Conservation (phyloP, 2,113 vertebrate genomes). For the Xerus inauris region DNA sequence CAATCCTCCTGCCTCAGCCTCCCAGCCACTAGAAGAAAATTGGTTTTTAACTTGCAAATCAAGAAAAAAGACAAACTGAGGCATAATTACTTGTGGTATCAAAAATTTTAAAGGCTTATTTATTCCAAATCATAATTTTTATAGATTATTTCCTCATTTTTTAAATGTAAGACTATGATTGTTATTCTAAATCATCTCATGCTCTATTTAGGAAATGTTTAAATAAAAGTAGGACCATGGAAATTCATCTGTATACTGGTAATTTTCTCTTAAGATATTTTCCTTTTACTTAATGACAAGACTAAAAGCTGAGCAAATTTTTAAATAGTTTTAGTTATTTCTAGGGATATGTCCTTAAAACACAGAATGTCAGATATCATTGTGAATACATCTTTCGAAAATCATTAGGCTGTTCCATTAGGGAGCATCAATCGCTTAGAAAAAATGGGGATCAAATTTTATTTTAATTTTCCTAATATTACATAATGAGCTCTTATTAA, state of each 20-base stretch:
- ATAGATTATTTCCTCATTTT: neutral
- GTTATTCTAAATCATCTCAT: neutral
- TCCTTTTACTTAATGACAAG: constrained; percentile 29
- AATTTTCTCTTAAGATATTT: neutral
- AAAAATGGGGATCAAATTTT: neutral
- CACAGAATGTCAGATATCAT: neutral
- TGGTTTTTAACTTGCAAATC: neutral
- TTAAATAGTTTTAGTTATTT: neutral
- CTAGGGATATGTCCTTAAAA: neutral
- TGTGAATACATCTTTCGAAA: neutral
- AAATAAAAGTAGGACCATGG: neutral
- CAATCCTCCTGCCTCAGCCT: too few relatives aligned
- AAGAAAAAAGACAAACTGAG: constrained; percentile 10
- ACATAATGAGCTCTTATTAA: neutral
- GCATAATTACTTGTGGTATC: neutral
- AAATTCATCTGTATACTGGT: neutral
- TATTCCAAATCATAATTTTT: constrained; percentile 11
- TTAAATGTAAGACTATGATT: neutral
- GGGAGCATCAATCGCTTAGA: neutral
- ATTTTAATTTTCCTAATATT: neutral
- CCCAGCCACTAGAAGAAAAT: neutral
- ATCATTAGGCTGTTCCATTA: neutral
- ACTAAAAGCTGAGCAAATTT: neutral
- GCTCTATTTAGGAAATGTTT: constrained; percentile 20
- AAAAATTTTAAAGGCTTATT: neutral